Base-by-base conservation (phyloP, 2,797 vertebrate species). In the Parauchenoglanis ngamensis region DNA sequence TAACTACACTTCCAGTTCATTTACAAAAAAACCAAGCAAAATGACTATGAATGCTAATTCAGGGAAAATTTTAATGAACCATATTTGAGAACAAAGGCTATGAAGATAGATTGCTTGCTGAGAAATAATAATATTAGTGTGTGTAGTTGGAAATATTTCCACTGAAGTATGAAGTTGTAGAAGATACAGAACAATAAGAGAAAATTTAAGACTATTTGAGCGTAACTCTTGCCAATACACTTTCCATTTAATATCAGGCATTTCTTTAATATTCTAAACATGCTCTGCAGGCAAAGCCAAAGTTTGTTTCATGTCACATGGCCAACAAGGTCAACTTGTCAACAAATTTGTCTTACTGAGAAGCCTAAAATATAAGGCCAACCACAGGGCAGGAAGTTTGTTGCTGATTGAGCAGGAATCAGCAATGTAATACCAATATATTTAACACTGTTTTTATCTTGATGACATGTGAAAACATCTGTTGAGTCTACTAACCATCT, bases 241-340 rank as follows among this genome's bases (percentile, higher is more conserved):
- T 90, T 91, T 88, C 89, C 85, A 88, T 92, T 94, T 92, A 91
- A 92, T 90, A 79, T 85, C 90, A 89, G 59, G 65, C 83, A 81
- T 83, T 85, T 86, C 89, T 89, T 70, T 88, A 80, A 63, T 46
- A n/a, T 56, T 25, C 44, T 61, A 59, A 59, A 80, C 78, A 79
- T 79, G 77, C 54, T 79, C 54, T 40, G 59, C 54, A 87, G 78
- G 35, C 92, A 77, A 79, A 89, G 86, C 73, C 85, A 89, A 82
- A 89, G 92, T 92, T 92, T 73, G 82, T 90, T 88, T 89, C 73
- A 76, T 85, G 88, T 90, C 83, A 90, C 85, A 84, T 86, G 72
- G 89, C 88, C 89, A 90, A 68, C 57, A 86, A 86, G 90, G 56
- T 90, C 86, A 65, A 70, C 65, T 44, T 87, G 35, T 80, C 88